Conservation (phyloP, 2,113 vertebrate genomes). For the Empidonax alnorum region DNA sequence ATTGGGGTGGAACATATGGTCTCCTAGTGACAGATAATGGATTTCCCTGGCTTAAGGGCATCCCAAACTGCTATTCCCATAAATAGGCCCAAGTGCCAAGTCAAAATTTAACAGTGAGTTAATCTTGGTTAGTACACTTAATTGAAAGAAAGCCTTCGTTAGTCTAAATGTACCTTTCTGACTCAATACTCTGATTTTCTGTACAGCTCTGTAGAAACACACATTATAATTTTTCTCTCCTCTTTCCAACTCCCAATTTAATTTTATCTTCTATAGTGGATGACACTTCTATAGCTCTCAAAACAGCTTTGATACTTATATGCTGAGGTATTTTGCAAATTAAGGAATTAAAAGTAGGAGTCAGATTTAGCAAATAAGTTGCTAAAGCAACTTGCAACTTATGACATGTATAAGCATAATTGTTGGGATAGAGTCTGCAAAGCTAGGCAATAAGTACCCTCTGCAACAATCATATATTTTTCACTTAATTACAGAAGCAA, state of each 20-base stretch:
- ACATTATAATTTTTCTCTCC: constrained; percentile 5
- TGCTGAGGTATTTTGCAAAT: constrained; percentile 66
- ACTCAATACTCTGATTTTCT: background rate
- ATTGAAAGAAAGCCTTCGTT: background rate
- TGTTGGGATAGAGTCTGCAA: constrained; percentile 31
- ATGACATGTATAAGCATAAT: constrained; percentile 58
- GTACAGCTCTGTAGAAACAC: background rate
- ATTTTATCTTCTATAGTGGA: constrained; percentile 43
- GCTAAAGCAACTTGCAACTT: constrained; percentile 65
- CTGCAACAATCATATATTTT: constrained; percentile 33
- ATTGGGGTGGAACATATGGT: background rate
- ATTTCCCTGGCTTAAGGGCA: background rate
- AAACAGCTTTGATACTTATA: constrained; percentile 62
- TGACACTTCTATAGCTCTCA: constrained; percentile 56
- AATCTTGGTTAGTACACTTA: background rate
- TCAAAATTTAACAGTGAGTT: background rate
- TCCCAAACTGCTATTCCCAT: background rate
- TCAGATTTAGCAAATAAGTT: constrained; percentile 62
- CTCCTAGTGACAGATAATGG: background rate
- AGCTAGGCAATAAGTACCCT: constrained; percentile 22
- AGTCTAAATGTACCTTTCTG: background rate
- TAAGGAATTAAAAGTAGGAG: constrained; percentile 69
- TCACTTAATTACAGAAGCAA: constrained; percentile 31
- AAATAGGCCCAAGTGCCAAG: background rate
- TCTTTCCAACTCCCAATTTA: constrained; percentile 15